Conservation (phyloP, 2,797 vertebrate genomes). For the Chrosomus eos region DNA sequence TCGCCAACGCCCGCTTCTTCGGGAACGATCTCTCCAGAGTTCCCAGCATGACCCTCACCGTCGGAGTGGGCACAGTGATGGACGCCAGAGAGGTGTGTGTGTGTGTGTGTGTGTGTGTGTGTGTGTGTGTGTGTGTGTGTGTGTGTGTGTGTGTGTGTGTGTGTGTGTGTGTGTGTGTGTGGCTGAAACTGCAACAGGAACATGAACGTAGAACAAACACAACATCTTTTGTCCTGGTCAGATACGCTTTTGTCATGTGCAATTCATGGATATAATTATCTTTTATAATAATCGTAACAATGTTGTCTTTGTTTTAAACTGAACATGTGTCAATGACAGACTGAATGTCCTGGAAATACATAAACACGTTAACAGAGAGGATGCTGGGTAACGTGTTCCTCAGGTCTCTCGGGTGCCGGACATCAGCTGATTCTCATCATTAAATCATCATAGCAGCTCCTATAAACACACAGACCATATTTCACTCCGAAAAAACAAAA, state of each 20-base stretch:
- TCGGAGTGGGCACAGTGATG: conserved; percentile 98
- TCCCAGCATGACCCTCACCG: conserved; percentile 95
- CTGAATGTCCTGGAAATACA: not conserved
- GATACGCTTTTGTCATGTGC: not conserved
- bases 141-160: too few relatives aligned
- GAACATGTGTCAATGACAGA: not conserved
- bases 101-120: too few relatives aligned
- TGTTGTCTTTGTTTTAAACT: not conserved
- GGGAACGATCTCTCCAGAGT: conserved; percentile 91
- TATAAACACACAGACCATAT: too few relatives aligned
- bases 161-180: too few relatives aligned
- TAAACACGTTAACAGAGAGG: not conserved
- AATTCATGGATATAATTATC: not conserved
- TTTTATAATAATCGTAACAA: not conserved
- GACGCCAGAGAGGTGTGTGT: conserved; percentile 97
- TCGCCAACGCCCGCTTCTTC: conserved; percentile 96
- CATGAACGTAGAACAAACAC: not conserved
- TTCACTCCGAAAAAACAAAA: not conserved
- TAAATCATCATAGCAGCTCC: not conserved
- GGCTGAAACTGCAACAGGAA: not conserved
- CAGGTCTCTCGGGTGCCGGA: not conserved
- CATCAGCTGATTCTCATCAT: not conserved
- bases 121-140: too few relatives aligned
- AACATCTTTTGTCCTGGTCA: not conserved
- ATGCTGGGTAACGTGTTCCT: not conserved